Evolutionary conservation across 2,113 vertebrate genomes (phyloP).

Genomic region (Camelus dromedarius): DNA sequence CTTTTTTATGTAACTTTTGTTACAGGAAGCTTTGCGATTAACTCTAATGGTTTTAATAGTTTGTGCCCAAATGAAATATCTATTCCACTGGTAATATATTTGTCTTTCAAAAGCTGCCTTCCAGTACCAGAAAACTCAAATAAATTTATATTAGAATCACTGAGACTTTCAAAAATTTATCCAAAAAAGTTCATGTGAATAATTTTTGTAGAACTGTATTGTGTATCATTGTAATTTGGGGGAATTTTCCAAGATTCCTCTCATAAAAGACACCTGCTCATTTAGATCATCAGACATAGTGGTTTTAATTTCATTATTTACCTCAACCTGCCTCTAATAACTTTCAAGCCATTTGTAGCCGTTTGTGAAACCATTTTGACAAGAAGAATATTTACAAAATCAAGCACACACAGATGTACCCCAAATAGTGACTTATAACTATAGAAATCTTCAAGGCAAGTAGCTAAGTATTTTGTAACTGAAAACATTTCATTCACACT

Average conservation of each 20-base stretch:
- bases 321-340: neutral
- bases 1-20: slow-evolving; percentile 24
- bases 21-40: neutral
- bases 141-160: neutral
- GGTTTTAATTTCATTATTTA: neutral
- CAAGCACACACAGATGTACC: neutral
- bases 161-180: neutral
- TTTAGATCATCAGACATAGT: neutral
- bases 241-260: neutral
- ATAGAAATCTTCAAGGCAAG: neutral
- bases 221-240: neutral
- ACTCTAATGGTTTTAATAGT: neutral
- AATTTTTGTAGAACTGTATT: neutral
- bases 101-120: neutral
- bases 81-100: neutral
- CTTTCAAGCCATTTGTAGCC: neutral
- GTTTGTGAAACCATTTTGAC: neutral
- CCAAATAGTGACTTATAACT: neutral
- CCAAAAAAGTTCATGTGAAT: neutral
- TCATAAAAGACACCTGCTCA: neutral
- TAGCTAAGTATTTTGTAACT: slow-evolving; percentile 1
- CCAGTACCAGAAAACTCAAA: neutral
- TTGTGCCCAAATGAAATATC: neutral
- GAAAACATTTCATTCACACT: slow-evolving; percentile 1
- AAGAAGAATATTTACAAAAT: neutral